These are phyloP conservation scores for Melieria omissa DNA, from an alignment of 2,888 invertebrate species.

Conservation along the genomic window DNA sequence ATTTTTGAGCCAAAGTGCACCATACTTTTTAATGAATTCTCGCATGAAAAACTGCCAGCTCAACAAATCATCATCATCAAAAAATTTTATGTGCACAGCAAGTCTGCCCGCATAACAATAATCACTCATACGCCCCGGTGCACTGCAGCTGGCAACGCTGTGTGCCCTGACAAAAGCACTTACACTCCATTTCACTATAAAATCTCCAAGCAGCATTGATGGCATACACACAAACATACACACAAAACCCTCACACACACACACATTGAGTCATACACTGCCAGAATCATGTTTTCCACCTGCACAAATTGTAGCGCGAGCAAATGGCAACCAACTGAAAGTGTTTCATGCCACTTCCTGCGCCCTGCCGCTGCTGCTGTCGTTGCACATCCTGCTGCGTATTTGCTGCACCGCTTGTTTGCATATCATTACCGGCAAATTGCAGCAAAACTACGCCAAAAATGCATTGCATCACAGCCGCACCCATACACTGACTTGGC, in stretches of 20 bases:
- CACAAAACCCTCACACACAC: not conserved
- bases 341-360: not conserved
- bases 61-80: no score
- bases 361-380: not conserved
- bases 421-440: conserved; percentile 37
- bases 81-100: no score
- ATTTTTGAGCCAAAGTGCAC: no score
- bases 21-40: no score
- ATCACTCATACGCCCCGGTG: conserved; percentile 27
- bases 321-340: conserved; percentile 3
- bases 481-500: not conserved
- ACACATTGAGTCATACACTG: not conserved
- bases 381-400: not conserved
- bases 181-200: conserved; percentile 19
- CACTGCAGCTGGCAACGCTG: not conserved
- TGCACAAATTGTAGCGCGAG: no score
- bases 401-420: conserved; percentile 22
- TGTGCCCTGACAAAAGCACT: conserved; percentile 24
- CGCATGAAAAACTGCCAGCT: no score
- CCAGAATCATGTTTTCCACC: not conserved
- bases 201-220: conserved; percentile 2
- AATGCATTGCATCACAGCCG: conserved; percentile 2
- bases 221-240: not conserved
- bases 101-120: conserved; percentile 40
- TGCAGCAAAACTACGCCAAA: conserved; percentile 29